These are phyloP conservation scores for Papilio protenor DNA, from an alignment of 2,888 invertebrate genomes.

Conservation along the genomic window DNA sequence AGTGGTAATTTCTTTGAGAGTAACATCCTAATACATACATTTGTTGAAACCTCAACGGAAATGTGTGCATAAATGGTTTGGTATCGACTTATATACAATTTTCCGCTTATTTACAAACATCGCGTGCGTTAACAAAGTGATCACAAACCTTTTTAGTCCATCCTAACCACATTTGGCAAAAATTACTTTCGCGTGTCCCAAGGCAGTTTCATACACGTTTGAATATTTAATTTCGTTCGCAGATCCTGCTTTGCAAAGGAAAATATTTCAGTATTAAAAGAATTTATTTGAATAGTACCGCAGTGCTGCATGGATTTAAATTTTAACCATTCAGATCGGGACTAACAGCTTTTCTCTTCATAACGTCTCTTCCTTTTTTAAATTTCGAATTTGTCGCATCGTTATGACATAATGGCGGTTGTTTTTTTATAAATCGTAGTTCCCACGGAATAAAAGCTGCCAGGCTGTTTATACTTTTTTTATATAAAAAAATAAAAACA, in stretches of 20 bases:
- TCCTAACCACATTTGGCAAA: constrained; percentile 2
- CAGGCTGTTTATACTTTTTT: not conserved
- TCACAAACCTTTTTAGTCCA: not conserved
- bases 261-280: not conserved
- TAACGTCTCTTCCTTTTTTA: constrained; percentile 14
- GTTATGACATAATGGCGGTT: not conserved
- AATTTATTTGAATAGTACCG: not conserved
- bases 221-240: not conserved
- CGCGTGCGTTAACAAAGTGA: not conserved
- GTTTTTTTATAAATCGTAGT: constrained; percentile 24
- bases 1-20: not conserved
- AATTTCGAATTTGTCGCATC: constrained; percentile 22
- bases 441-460: constrained; percentile 23
- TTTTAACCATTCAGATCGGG: constrained; percentile 6
- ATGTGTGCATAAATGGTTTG: not conserved
- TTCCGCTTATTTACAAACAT: constrained; percentile 1
- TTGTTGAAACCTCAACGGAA: not conserved
- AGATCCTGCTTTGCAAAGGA: not conserved
- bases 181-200: constrained; percentile 2
- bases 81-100: not conserved
- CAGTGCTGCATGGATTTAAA: constrained; percentile 7
- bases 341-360: constrained; percentile 21
- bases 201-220: constrained; percentile 3
- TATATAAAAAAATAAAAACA: constrained; percentile 4
- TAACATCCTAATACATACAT: not conserved